Evolutionary conservation across 2,888 invertebrate genomes (phyloP), one percentile per base, ranked within the genome.

Genomic region (Drosophila gaucha): DNA sequence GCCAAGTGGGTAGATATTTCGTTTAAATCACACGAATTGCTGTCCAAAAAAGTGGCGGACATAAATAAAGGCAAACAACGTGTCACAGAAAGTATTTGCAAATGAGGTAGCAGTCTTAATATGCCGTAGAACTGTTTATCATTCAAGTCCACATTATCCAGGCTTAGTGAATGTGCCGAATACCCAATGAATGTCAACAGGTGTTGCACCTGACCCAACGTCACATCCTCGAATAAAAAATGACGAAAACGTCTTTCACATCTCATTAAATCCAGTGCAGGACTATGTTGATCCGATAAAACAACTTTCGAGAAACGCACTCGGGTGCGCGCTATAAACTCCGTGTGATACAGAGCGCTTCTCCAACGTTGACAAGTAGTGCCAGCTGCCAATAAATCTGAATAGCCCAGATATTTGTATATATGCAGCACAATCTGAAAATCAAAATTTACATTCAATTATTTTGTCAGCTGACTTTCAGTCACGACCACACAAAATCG

Each of bases 41-140:
- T 50, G 79, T 94, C 94, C 36, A 96, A 89, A 36, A 96, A 91
- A 12, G 94, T 93, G 2, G 96, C 96, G 2, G 95, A 94, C 95
- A 96, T 96, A 68, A 96, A 94, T 18, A 96, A 92, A 59, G 95
- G 95, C 79, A 95, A 94, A 79, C 95, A 96, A 55, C 93, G 93
- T 68, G 94, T 93, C 51, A 96, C 93, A 46, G 93, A 93, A 16
- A 96, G 91, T 52, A 91, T 90, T 80, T 93, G 93, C 58, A 96
- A 90, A 79, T 93, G 93, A 16, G 91, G 91, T 79, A 94, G 93
- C 68, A 93, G 92, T 64, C 93, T 93, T 36, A 95, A 80, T 43
- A 95, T 93, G 56, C 93, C 91, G 43, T 93, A 93, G 86, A 95
- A 93, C 50, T 93, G 93, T 84, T 93, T 94, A 80, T 95, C 95